Evolutionary conservation across 2,888 invertebrate genomes (phyloP).

Genomic region (Cylloceria caligata): DNA sequence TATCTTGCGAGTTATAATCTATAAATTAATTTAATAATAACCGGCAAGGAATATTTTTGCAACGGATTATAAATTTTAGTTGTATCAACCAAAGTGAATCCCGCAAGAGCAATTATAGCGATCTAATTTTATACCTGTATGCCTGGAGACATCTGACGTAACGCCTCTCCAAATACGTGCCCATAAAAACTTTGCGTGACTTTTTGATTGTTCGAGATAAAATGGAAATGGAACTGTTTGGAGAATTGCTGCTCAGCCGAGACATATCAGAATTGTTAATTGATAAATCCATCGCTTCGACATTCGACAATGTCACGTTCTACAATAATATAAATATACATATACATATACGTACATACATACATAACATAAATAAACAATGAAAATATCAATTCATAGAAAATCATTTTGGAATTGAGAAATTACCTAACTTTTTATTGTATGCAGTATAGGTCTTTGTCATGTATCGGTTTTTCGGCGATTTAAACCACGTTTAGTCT

Average conservation of each 20-base stretch:
- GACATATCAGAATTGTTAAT: conserved; percentile 29
- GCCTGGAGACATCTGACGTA: conserved; percentile 72
- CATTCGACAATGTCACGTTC: neutral
- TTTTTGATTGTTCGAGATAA: conserved; percentile 56
- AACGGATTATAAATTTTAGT: conserved; percentile 10
- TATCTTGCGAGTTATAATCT: no score
- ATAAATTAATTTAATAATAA: no score
- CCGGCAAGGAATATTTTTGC: neutral
- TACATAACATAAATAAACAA: no score
- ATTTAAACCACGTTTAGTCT: no score
- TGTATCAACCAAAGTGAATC: conserved; percentile 6
- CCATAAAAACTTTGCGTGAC: conserved; percentile 73
- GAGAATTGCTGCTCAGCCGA: conserved; percentile 7
- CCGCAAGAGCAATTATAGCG: conserved; percentile 43
- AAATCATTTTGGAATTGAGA: neutral
- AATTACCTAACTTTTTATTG: neutral
- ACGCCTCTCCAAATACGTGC: conserved; percentile 74
- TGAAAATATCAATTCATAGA: neutral
- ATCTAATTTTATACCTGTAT: conserved; percentile 73
- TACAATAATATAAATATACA: neutral
- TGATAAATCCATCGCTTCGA: conserved; percentile 46
- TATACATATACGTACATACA: no score
- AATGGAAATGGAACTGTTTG: conserved; percentile 32
- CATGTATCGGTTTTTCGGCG: no score
- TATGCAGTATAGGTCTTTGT: no score